phyloP scores from a whole-genome alignment of 2,113 vertebrate genomes.

The Bungarus multicinctus region DNA sequence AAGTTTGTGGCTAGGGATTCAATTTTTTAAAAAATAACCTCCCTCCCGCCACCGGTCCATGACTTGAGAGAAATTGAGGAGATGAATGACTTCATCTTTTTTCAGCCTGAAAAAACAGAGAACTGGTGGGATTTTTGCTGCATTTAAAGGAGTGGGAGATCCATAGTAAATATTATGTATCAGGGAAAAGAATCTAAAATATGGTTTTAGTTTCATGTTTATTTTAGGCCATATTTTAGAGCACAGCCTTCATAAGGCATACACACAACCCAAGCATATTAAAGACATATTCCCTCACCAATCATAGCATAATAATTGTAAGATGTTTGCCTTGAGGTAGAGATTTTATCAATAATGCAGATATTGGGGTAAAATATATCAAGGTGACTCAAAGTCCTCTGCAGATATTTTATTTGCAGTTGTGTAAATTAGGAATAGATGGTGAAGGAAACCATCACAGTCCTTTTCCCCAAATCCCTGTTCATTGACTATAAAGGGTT shows the following conservation, averaged over 20 bases:
- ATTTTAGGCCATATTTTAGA: not conserved
- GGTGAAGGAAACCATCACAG: not conserved
- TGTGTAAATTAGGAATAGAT: not conserved
- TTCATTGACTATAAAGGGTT: not conserved
- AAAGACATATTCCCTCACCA: not conserved
- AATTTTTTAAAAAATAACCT: not conserved
- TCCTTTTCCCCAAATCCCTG: not conserved
- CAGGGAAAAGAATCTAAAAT: not conserved
- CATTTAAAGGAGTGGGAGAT: not conserved
- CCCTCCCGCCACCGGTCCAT: not conserved
- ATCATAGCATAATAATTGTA: not conserved
- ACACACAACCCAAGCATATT: not conserved
- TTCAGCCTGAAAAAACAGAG: not conserved
- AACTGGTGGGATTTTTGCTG: too few species aligned
- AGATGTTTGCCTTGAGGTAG: not conserved
- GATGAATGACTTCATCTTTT: not conserved
- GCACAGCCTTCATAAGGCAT: not conserved
- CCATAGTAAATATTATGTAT: constrained; percentile 16
- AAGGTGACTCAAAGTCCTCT: not conserved
- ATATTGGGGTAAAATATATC: not conserved
- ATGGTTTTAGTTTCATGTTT: not conserved
- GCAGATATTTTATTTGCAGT: not conserved
- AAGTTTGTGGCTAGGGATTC: not conserved
- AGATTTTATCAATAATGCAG: not conserved
- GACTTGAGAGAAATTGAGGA: not conserved